Evolutionary conservation across 2,888 invertebrate genomes (phyloP).

Genomic region (Ferrisia virgata): DNA sequence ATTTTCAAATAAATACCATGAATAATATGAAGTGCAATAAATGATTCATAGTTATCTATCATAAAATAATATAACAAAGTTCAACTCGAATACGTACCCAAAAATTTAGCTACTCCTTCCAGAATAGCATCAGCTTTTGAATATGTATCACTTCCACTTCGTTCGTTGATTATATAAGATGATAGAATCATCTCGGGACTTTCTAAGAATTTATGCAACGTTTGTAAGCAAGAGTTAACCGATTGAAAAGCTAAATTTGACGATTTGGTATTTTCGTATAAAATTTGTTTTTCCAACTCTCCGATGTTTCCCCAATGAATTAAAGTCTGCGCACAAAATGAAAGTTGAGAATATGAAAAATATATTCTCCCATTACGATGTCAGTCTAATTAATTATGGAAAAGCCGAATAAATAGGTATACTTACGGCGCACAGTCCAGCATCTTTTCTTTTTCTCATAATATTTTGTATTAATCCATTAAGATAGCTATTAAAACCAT

Average conservation of each 20-base stretch:
- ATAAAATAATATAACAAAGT: not conserved
- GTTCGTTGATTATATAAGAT: not conserved
- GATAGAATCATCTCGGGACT: not conserved
- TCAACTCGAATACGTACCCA: too few species aligned
- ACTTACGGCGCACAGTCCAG: not conserved
- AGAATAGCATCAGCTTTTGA: slow-evolving; percentile 40
- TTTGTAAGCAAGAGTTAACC: slow-evolving; percentile 12
- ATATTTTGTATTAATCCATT: slow-evolving; percentile 33
- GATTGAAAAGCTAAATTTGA: not conserved
- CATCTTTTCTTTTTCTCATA: not conserved
- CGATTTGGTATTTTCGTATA: not conserved
- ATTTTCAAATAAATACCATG: not conserved
- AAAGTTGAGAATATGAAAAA: not conserved
- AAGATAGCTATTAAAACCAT: not conserved
- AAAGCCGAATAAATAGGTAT: not conserved
- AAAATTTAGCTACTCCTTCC: slow-evolving; percentile 45
- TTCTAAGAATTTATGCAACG: slow-evolving; percentile 2
- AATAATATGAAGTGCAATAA: too few species aligned
- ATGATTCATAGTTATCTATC: too few species aligned
- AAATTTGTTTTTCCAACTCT: not conserved
- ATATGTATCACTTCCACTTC: not conserved
- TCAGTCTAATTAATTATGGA: too few species aligned
- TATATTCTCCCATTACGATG: not conserved
- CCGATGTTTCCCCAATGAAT: slow-evolving; percentile 42
- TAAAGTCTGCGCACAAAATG: slow-evolving; percentile 18